These are phyloP conservation scores for Rhopilema esculentum DNA, from an alignment of 30 jellyfish, hydroid and myxozoan genomes.

Conservation along the genomic window DNA sequence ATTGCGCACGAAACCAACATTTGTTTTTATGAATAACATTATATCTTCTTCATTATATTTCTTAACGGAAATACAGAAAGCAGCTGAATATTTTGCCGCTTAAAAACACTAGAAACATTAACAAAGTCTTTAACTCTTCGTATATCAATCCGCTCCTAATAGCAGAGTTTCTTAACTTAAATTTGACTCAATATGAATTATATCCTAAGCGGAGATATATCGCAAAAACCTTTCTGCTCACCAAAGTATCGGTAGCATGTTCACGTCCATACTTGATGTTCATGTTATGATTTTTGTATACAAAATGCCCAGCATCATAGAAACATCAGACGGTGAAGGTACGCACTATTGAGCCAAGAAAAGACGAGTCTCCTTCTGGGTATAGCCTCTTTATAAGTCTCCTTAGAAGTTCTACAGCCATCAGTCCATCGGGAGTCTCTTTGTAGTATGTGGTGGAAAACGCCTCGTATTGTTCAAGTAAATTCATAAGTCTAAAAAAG, in stretches of 20 bases:
- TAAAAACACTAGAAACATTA: too few species aligned
- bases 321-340: slow-evolving; percentile 46
- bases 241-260: background rate
- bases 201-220: too few species aligned
- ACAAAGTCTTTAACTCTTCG: too few species aligned
- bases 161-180: too few species aligned
- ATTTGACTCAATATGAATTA: too few species aligned
- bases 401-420: slow-evolving; percentile 36
- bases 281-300: background rate
- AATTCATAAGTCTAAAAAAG: slow-evolving; percentile 49
- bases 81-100: too few species aligned
- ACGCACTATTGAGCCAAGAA: slow-evolving; percentile 39
- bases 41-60: too few species aligned
- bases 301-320: background rate
- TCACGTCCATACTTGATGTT: background rate
- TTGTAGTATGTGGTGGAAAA: slow-evolving; percentile 45
- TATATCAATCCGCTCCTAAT: too few species aligned
- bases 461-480: slow-evolving; percentile 45
- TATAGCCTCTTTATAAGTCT: slow-evolving; percentile 43
- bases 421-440: slow-evolving; percentile 51
- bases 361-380: slow-evolving; percentile 55
- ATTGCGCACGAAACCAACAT: too few species aligned
- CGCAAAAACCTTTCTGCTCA: background rate
- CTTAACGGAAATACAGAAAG: too few species aligned
- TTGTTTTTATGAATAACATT: too few species aligned